Conservation (phyloP, 2,113 vertebrate species). For the Montifringilla adamsi region DNA sequence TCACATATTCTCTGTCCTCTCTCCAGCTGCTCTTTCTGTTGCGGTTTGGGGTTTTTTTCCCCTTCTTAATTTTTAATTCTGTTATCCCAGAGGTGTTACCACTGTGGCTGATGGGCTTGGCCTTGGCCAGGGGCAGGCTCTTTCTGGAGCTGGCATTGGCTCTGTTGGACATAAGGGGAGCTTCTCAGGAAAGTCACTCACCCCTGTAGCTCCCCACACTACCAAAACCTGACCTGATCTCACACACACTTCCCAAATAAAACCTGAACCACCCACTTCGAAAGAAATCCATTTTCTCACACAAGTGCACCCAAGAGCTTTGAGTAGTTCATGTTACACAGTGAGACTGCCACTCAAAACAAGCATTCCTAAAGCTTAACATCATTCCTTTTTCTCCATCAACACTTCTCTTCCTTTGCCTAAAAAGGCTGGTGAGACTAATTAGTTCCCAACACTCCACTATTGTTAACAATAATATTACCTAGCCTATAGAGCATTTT, state of each 20-base stretch:
- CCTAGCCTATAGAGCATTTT: neutral
- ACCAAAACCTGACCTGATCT: neutral
- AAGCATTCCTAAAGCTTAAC: neutral
- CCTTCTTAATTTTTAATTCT: neutral
- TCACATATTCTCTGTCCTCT: neutral
- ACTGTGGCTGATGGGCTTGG: fast-evolving
- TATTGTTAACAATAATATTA: slow-evolving; percentile 38
- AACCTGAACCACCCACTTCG: neutral
- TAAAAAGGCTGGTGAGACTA: slow-evolving; percentile 7
- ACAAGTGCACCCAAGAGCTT: neutral
- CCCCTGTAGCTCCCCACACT: fast-evolving
- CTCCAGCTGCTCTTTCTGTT: neutral
- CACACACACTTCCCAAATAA: neutral
- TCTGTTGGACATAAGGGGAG: neutral
- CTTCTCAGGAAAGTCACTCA: neutral
- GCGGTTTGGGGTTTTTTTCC: fast-evolving
- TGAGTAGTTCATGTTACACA: neutral
- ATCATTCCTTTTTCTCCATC: neutral
- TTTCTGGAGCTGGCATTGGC: neutral
- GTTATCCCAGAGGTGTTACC: neutral
- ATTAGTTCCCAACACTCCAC: neutral
- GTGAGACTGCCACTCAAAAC: slow-evolving; percentile 5
- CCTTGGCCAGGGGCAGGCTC: neutral
- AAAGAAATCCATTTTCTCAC: slow-evolving; percentile 40
- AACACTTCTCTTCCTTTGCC: neutral